phyloP scores from a whole-genome alignment of 2,797 vertebrate genomes.

The Sebastes itinus region DNA sequence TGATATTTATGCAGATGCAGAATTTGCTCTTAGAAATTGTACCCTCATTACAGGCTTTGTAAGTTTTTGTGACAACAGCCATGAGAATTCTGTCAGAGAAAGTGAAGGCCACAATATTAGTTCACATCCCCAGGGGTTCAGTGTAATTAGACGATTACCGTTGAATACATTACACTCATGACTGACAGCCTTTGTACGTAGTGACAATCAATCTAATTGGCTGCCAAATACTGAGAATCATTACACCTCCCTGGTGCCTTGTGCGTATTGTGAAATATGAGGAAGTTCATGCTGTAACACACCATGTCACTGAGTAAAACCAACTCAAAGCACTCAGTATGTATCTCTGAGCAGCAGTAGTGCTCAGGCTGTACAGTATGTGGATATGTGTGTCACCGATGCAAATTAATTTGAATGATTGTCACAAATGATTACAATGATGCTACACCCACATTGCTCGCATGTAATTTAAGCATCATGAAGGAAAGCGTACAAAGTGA shows the following conservation, averaged over 20 bases:
- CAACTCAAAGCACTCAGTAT: conserved; percentile 11
- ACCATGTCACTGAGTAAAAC: neutral
- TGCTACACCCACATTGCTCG: neutral
- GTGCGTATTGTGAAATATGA: conserved; percentile 20
- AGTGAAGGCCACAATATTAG: conserved; percentile 29
- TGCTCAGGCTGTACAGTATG: neutral
- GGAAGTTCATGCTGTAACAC: conserved; percentile 19
- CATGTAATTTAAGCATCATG: neutral
- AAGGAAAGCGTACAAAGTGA: neutral
- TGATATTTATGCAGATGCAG: neutral
- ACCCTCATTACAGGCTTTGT: neutral
- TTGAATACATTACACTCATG: conserved; percentile 51
- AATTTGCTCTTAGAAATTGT: neutral
- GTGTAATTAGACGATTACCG: conserved; percentile 60
- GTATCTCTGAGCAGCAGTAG: conserved; percentile 13
- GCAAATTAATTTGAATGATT: conserved; percentile 13
- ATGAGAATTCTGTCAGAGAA: conserved; percentile 12
- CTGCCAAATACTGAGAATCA: conserved; percentile 21
- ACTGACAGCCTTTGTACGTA: conserved; percentile 46
- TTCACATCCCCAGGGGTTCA: conserved; percentile 23
- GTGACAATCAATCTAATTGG: conserved; percentile 58
- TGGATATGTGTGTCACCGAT: conserved; percentile 2
- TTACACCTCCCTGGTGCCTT: conserved; percentile 21
- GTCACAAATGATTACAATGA: conserved; percentile 1
- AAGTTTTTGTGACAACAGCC: conserved; percentile 6